These are phyloP conservation scores for Acanthurus leucopareius DNA, from an alignment of 2,797 vertebrate genomes.

Conservation along the genomic window DNA sequence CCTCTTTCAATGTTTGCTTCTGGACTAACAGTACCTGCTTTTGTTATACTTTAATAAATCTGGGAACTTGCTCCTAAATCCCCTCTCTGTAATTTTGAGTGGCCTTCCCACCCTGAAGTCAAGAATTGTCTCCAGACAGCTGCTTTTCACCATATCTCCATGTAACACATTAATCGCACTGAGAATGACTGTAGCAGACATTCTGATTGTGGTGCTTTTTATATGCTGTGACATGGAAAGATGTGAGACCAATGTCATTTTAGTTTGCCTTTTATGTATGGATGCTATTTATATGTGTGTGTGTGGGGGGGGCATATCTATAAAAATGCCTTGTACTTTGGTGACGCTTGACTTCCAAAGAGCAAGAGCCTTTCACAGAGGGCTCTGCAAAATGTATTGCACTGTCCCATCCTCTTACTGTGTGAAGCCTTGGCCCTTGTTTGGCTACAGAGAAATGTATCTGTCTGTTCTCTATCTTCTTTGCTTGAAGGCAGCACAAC, in stretches of 20 bases:
- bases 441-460: conserved; percentile 63
- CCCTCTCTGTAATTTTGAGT: conserved; percentile 59
- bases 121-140: conserved; percentile 55
- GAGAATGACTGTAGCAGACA: conserved; percentile 69
- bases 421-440: conserved; percentile 58
- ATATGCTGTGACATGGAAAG: conserved; percentile 59
- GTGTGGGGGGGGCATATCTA: conserved; percentile 46
- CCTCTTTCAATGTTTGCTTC: conserved; percentile 57
- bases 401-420: conserved; percentile 62
- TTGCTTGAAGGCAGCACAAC: conserved; percentile 6
- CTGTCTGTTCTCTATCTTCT: conserved; percentile 28
- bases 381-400: conserved; percentile 76
- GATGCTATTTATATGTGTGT: conserved; percentile 62
- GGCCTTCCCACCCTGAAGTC: conserved; percentile 58
- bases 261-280: conserved; percentile 74
- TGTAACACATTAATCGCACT: conserved; percentile 48
- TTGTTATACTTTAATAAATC: conserved; percentile 58
- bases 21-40: conserved; percentile 71
- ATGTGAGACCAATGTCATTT: conserved; percentile 62
- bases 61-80: conserved; percentile 58
- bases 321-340: conserved; percentile 80
- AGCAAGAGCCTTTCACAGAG: conserved; percentile 74
- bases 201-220: conserved; percentile 67
- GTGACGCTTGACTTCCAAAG: conserved; percentile 81
- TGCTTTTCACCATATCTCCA: conserved; percentile 63